A percentile compares a stretch with the other conserved stretches of the same genome.
Evolutionary conservation across 2,113 vertebrate genomes (phyloP).

Genomic region (Eulacestoma nigropectus): DNA sequence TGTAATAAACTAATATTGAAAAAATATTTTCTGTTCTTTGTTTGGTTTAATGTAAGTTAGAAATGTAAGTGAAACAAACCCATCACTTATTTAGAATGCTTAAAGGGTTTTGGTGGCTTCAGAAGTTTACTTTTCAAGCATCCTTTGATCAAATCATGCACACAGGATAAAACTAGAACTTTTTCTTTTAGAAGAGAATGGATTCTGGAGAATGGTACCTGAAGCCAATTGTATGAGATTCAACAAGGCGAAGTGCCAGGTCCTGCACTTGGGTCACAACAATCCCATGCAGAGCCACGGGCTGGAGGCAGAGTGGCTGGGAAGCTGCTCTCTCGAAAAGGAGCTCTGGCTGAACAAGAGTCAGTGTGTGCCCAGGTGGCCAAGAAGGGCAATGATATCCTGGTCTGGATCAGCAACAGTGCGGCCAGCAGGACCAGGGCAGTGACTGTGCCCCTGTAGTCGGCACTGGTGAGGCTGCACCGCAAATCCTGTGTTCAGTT

Average conservation of each 20-base stretch:
- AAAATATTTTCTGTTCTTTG: not conserved
- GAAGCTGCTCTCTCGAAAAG: not conserved
- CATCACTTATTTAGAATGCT: not conserved
- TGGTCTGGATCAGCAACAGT: not conserved
- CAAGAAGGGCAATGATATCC: not conserved
- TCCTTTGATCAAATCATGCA: not conserved
- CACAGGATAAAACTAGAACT: not conserved
- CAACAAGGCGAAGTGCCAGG: accelerated
- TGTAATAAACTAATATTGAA: not conserved
- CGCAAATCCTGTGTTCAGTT: not conserved
- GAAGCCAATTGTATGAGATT: not conserved
- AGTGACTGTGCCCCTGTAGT: too few species aligned
- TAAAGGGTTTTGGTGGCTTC: not conserved
- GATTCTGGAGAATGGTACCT: not conserved
- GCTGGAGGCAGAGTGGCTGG: not conserved
- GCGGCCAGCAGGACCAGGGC: not conserved
- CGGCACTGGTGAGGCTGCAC: not conserved
- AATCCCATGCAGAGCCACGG: not conserved
- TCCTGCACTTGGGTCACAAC: not conserved
- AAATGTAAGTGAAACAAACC: not conserved
- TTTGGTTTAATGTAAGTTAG: not conserved
- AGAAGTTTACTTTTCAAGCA: not conserved
- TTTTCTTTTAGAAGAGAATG: not conserved
- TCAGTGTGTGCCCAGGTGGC: not conserved
- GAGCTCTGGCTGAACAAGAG: not conserved